Evolutionary conservation across 2,888 invertebrate genomes (phyloP), one percentile per base, ranked within the genome.

Genomic region (Trachelus stipa): DNA sequence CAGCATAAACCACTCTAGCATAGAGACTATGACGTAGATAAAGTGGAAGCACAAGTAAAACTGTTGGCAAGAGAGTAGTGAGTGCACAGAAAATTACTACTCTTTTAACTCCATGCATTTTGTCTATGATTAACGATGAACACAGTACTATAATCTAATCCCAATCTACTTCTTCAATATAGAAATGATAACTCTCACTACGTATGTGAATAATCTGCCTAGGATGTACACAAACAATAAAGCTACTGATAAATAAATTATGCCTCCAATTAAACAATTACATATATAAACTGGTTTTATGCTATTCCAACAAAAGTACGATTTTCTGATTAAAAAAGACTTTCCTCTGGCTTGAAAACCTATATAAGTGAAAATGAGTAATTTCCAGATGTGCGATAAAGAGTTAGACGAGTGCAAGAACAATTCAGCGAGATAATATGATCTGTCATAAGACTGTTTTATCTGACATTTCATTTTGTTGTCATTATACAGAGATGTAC

Each of bases 41-140:
- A 73, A 97, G 91, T 30, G 97, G 97, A 82, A 95, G 93, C 76
- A 96, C 94, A 83, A 97, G 95, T 77, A 97, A 92, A 82, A 95
- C 92, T 79, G 95, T 94, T 76, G 97, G 97, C 80, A 97, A 91
- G 81, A 97, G 92, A 75, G 95, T 95, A 79, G 95, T 96, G 87
- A 97, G 92, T 76, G 95, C 90, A 90, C 97, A 97, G 90, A 97
- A 97, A 81, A 94, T 93, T 83, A 96, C 91, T 74, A 97, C 96
- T 89, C 96, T 93, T 89, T 95, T 95, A 82, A 95, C 95, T 87
- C 97, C 97, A 92, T 95, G 95, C 96, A 97, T 96, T 92, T 94
- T 95, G 90, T 92, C 93, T 85, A 33, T 56, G 23, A 56, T 56
- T 56, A 56, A 9, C 23, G 23, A 23, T 23, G 23, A 56, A 56